Percentiles rank a stretch among this genome's conserved stretches.
Conservation (phyloP, 2,888 invertebrate species). For the Hydroisotoma schaefferi region DNA sequence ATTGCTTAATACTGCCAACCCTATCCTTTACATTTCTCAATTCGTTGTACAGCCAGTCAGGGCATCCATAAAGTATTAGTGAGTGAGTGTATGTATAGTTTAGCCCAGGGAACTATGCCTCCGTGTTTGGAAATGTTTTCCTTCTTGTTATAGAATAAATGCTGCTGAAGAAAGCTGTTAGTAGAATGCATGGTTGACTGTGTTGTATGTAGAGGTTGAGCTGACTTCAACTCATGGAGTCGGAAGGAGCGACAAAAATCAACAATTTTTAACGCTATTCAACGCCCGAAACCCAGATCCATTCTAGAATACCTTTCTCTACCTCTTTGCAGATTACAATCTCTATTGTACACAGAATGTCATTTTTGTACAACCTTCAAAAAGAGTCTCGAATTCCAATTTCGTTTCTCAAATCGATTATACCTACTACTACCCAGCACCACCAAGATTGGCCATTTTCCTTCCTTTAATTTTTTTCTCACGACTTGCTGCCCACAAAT, state of each 20-base stretch:
- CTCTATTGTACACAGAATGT: constrained; percentile 49
- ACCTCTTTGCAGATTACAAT: constrained; percentile 48
- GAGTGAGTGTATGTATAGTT: too few relatives aligned
- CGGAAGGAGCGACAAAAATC: constrained; percentile 47
- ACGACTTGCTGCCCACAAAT: constrained; percentile 40
- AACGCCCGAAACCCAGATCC: constrained; percentile 38
- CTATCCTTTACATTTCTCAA: too few relatives aligned
- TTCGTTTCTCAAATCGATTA: constrained; percentile 48
- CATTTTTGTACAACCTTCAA: constrained; percentile 47
- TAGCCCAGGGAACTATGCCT: too few relatives aligned
- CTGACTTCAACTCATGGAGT: background rate
- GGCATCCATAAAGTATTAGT: too few relatives aligned
- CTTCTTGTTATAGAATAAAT: too few relatives aligned
- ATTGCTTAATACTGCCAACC: too few relatives aligned
- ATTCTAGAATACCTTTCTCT: constrained; percentile 41
- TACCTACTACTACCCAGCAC: too few relatives aligned
- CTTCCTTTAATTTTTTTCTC: constrained; percentile 28
- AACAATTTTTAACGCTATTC: constrained; percentile 49
- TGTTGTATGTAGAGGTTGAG: background rate
- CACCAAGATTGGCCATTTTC: constrained; percentile 33
- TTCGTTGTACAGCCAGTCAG: too few relatives aligned
- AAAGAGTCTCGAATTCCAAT: constrained; percentile 45
- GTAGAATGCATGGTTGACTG: too few relatives aligned
- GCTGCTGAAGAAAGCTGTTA: too few relatives aligned
- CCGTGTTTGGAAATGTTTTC: too few relatives aligned